Evolutionary conservation across 2,888 invertebrate genomes (phyloP), one percentile per base, ranked within the genome.

Genomic region (Chalcosyrphus nemorum): DNA sequence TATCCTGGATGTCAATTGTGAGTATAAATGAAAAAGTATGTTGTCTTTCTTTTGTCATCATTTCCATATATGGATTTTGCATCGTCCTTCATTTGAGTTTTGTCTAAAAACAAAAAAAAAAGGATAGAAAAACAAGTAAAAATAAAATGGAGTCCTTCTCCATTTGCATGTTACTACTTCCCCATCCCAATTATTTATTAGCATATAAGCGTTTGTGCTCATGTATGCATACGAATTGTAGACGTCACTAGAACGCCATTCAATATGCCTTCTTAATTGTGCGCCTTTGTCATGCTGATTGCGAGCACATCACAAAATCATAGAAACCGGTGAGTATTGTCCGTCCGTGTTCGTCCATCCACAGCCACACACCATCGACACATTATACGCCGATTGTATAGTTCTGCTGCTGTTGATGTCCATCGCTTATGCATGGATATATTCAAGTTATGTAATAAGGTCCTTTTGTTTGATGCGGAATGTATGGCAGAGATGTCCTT

Each of bases 1-100:
- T 88, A 95, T 96, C 87, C 93, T 97, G 90, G 96, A 97, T 92
- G 94, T 97, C 87, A 96, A 97, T 92, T 93, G 97, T 97, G 92
- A 96, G 97, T 96, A 87, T 86, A 81, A 82, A 57, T 68, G 54
- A 13, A 66, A 75, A 57, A 86, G n/a, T 66, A 68, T 63, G n/a
- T 35, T 57, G 9, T 17, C 61, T 24, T 66, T 63, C 41, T 29
- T 71, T 50, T 38, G 17, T 11, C 47, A 29, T 68, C 45, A 52
- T 59, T 63, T 57, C 66, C 29, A 57, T 57, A n/a, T 21, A 29
- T 21, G 4, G 19, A 27, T 38, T 41, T 66, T 50, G 21, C 29
- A 75, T 65, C 19, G 27, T 9, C n/a, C 32, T 63, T 11, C 27
- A 38, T 21, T 50, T 21, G 41, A 59, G 29, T 52, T 27, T 35